Percentiles rank a stretch among this genome's conserved stretches.
Conservation (phyloP, 1,140 invertebrate genomes). For the Anastatus disparis region DNA sequence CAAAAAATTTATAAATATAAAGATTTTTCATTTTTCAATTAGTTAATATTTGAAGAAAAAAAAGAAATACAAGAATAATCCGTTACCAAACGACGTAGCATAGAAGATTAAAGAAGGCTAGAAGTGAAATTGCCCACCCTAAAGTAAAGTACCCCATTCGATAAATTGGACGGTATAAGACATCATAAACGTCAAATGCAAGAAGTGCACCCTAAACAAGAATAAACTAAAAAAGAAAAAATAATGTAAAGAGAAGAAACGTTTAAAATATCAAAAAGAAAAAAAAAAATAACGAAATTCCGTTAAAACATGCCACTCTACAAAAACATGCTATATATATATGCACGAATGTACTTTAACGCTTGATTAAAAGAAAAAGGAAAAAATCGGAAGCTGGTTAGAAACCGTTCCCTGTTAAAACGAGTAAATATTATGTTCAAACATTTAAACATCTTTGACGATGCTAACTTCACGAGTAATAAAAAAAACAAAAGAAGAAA, state of each 20-base stretch:
- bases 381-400: conserved; percentile 32
- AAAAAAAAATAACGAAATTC: too few species aligned
- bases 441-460: conserved; percentile 57
- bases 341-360: too few species aligned
- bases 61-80: too few species aligned
- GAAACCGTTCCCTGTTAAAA: too few species aligned
- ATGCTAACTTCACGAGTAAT: too few species aligned
- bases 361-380: too few species aligned
- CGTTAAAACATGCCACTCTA: conserved; percentile 10
- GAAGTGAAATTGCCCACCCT: not conserved
- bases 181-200: conserved; percentile 9
- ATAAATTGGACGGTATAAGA: not conserved
- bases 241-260: conserved; percentile 18
- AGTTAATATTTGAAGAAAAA: too few species aligned
- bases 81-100: too few species aligned
- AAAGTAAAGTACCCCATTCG: not conserved
- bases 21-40: too few species aligned
- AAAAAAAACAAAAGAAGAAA: too few species aligned
- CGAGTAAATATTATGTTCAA: conserved; percentile 60
- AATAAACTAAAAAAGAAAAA: conserved; percentile 3
- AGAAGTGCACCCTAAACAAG: not conserved
- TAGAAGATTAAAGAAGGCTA: too few species aligned
- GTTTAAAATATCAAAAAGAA: conserved; percentile 30
- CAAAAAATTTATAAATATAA: too few species aligned
- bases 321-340: not conserved